Percentiles rank a stretch among this genome's conserved stretches.
Conservation (phyloP, 2,888 invertebrate genomes). For the Imbricaverruca yamaguchii region DNA sequence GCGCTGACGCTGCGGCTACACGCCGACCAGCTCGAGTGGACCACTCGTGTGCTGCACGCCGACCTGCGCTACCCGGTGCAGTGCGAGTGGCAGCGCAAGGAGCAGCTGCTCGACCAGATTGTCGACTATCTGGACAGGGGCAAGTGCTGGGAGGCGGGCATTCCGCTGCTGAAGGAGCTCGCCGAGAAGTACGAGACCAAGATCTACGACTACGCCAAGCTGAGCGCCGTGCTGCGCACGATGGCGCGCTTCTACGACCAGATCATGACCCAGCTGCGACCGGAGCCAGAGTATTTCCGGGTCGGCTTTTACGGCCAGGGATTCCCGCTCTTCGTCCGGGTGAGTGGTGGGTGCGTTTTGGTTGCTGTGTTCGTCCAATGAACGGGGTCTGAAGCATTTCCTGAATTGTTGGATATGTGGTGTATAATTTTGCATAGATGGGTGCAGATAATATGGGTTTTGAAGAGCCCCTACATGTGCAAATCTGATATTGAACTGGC, state of each 20-base stretch:
- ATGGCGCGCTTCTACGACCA: slow-evolving; percentile 89
- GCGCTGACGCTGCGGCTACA: slow-evolving; percentile 91
- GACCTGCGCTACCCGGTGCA: slow-evolving; percentile 54
- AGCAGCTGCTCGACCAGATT: slow-evolving; percentile 59
- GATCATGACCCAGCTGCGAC: slow-evolving; percentile 75
- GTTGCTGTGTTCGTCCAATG: too few species aligned
- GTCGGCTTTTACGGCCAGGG: slow-evolving; percentile 92
- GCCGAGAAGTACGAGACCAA: slow-evolving; percentile 77
- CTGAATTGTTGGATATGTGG: too few species aligned
- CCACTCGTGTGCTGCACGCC: slow-evolving; percentile 38
- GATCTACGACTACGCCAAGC: slow-evolving; percentile 76
- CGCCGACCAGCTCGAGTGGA: slow-evolving; percentile 83
- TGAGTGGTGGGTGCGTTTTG: slow-evolving; percentile 42
- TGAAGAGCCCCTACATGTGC: too few species aligned
- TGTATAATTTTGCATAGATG: too few species aligned
- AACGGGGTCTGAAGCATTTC: too few species aligned
- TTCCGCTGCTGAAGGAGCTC: slow-evolving; percentile 82
- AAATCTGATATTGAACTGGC: too few species aligned
- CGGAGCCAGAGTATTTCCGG: slow-evolving; percentile 89
- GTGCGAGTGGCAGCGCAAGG: slow-evolving; percentile 83
- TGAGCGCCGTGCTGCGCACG: slow-evolving; percentile 71
- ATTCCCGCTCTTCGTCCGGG: slow-evolving; percentile 88
- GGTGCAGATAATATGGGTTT: too few species aligned
- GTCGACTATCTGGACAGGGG: slow-evolving; percentile 88
- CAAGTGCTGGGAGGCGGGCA: slow-evolving; percentile 93